Evolutionary conservation across 2,797 vertebrate genomes (phyloP).

Genomic region (Crocidura indochinensis): DNA sequence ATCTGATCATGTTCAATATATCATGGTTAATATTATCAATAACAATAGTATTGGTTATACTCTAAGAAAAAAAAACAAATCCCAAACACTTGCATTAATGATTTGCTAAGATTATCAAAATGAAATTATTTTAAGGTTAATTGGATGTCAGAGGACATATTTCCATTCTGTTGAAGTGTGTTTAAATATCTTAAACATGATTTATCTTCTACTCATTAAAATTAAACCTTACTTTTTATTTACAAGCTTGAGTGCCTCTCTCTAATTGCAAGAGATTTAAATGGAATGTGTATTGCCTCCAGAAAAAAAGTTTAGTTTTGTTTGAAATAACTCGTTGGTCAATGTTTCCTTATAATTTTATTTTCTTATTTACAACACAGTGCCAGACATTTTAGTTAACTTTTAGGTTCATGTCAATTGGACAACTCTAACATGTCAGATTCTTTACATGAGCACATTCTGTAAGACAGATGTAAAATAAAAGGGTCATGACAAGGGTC

Average conservation of each 20-base stretch:
- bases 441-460: background rate
- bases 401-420: background rate
- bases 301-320: constrained; percentile 42
- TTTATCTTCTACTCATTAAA: constrained; percentile 37
- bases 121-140: constrained; percentile 25
- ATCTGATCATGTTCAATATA: background rate
- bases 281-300: background rate
- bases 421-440: background rate
- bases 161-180: background rate
- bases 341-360: constrained; percentile 46
- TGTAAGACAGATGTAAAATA: background rate
- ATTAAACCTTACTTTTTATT: background rate
- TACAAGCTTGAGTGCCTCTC: constrained; percentile 1
- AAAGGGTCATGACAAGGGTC: too few relatives aligned
- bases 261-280: constrained; percentile 67
- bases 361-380: background rate
- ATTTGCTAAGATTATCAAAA: background rate
- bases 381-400: constrained; percentile 19
- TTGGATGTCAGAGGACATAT: background rate
- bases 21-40: background rate
- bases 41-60: background rate
- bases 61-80: constrained; percentile 45
- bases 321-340: constrained; percentile 43
- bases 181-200: constrained; percentile 44
- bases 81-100: background rate